These are phyloP conservation scores for Zootoca vivipara DNA, from an alignment of 2,113 vertebrate species.

Conservation along the genomic window DNA sequence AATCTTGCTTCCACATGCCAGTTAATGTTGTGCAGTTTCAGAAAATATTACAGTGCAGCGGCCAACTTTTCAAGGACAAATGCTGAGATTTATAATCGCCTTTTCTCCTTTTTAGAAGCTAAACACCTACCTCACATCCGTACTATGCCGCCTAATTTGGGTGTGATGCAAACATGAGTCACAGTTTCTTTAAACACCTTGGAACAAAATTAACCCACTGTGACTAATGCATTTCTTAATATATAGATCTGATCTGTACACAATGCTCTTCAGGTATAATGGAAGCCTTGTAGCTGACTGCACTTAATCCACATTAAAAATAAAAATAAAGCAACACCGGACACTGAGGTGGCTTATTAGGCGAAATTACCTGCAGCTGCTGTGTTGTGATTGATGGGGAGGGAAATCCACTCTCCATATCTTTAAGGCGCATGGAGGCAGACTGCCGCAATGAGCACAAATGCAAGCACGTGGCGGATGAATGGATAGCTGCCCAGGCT, in stretches of 20 bases:
- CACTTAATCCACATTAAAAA: background rate
- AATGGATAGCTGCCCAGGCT: background rate
- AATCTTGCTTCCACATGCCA: rapidly evolving
- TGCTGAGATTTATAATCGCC: slow-evolving; percentile 1
- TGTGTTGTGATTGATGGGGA: background rate
- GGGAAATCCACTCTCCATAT: background rate
- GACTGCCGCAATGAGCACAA: background rate
- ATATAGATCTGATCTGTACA: slow-evolving; percentile 22
- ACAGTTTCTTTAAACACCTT: slow-evolving; percentile 39
- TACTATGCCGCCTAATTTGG: slow-evolving; percentile 29
- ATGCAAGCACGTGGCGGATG: background rate
- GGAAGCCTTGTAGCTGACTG: background rate
- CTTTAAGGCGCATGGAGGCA: background rate
- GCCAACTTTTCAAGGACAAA: slow-evolving; percentile 27
- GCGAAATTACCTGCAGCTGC: background rate
- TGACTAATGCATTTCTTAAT: slow-evolving; percentile 39
- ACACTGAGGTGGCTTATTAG: background rate
- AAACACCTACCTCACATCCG: slow-evolving; percentile 39
- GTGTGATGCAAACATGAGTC: slow-evolving; percentile 22
- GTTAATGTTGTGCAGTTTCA: background rate
- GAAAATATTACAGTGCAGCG: background rate
- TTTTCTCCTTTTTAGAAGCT: slow-evolving; percentile 32
- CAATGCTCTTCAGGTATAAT: slow-evolving; percentile 9
- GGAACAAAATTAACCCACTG: slow-evolving; percentile 25
- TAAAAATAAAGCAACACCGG: background rate